Evolutionary conservation across 2,797 vertebrate genomes (phyloP).

Genomic region (Lateolabrax maculatus): DNA sequence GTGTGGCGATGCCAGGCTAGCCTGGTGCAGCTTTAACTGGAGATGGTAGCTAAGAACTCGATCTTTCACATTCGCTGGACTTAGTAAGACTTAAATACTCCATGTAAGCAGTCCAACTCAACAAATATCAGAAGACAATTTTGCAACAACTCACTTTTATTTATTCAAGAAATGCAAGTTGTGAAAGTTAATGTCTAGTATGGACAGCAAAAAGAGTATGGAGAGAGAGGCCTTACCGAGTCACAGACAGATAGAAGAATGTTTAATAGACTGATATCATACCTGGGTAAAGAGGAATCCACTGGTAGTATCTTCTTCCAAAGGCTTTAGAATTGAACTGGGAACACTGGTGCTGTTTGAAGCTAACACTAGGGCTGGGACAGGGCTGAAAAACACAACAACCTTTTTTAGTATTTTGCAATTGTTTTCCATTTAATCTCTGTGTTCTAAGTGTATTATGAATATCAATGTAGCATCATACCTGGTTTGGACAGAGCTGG

Average conservation of each 20-base stretch:
- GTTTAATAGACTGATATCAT: not conserved
- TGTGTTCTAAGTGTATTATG: not conserved
- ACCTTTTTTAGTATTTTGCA: not conserved
- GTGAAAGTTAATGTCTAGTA: not conserved
- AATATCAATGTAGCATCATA: conserved; percentile 53
- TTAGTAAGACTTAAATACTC: not conserved
- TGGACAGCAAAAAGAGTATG: not conserved
- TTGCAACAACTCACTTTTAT: not conserved
- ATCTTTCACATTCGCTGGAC: not conserved
- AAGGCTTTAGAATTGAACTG: conserved; percentile 92
- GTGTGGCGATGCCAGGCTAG: no score
- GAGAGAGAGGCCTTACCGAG: not conserved
- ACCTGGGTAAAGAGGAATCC: conserved; percentile 94
- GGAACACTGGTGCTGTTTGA: conserved; percentile 93
- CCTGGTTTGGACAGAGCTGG: conserved; percentile 91
- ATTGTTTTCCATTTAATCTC: not conserved
- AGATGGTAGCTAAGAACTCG: not conserved
- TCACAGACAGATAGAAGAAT: not conserved
- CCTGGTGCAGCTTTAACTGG: not conserved
- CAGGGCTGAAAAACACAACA: conserved; percentile 83
- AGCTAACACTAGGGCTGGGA: conserved; percentile 88
- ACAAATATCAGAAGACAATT: not conserved
- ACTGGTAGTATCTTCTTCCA: conserved; percentile 88
- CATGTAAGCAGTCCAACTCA: not conserved
- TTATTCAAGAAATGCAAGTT: not conserved